A percentile compares a stretch with the other conserved stretches of the same genome.
Evolutionary conservation across 37 sponge, comb jelly and placozoan species (phyloP).

Genomic region (Aplysina aerophoba): DNA sequence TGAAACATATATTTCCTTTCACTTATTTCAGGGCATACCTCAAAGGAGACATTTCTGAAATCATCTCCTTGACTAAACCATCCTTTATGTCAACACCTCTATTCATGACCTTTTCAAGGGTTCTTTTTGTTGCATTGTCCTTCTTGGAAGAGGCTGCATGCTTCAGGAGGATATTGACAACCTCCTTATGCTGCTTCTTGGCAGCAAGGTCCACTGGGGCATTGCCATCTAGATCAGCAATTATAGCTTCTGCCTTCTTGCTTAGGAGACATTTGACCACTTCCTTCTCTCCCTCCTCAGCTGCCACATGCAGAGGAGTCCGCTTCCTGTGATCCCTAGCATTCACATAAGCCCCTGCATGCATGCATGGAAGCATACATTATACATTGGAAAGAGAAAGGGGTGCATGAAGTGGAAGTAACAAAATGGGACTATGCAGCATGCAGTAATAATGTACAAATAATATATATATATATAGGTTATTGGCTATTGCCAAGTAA

Average conservation of each 20-base stretch:
- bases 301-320: constrained; percentile 30
- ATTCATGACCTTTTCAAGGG: neutral
- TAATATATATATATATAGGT: neutral
- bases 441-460: too few relatives aligned
- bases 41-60: constrained; percentile 14
- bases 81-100: neutral
- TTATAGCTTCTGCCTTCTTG: neutral
- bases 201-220: constrained; percentile 22
- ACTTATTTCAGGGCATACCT: neutral
- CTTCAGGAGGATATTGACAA: neutral
- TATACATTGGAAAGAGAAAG: too few relatives aligned
- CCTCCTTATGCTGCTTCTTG: neutral
- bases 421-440: too few relatives aligned
- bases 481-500: too few relatives aligned
- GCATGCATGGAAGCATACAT: too few relatives aligned
- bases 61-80: neutral
- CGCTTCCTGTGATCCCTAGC: constrained; percentile 13
- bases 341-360: constrained; percentile 5
- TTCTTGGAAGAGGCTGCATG: neutral
- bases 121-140: neutral
- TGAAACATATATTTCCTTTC: too few relatives aligned
- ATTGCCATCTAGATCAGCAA: neutral
- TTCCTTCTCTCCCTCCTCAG: constrained; percentile 30
- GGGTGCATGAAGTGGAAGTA: too few relatives aligned
- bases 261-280: neutral